These are phyloP conservation scores for Alauda arvensis DNA, from an alignment of 2,797 vertebrate genomes.

Conservation along the genomic window DNA sequence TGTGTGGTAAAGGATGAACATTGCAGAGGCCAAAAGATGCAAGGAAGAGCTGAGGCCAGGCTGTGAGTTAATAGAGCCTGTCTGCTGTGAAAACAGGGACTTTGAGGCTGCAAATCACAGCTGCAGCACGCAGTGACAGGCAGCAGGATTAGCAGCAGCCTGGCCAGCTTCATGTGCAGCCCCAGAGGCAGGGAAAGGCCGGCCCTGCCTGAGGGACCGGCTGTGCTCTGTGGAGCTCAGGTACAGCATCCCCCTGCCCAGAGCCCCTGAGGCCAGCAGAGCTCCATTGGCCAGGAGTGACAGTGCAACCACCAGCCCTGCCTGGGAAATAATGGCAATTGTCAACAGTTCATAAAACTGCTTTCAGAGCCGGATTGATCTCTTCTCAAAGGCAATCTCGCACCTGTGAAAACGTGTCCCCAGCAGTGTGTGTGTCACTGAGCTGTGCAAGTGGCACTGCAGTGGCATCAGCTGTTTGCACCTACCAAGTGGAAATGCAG, in stretches of 20 bases:
- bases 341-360: slow-evolving; percentile 53
- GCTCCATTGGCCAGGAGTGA: background rate
- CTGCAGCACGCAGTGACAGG: background rate
- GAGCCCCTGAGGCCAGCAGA: background rate
- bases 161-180: background rate
- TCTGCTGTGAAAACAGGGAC: background rate
- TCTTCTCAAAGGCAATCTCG: slow-evolving; percentile 14
- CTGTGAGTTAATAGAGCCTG: background rate
- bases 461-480: background rate
- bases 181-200: background rate
- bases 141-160: background rate
- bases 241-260: background rate
- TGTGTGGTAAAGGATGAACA: fast-evolving
- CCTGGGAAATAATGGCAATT: slow-evolving; percentile 45
- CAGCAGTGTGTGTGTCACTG: background rate
- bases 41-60: background rate
- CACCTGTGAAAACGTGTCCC: slow-evolving; percentile 31
- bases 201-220: background rate
- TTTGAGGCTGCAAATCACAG: background rate
- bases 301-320: background rate
- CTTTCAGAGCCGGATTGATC: slow-evolving; percentile 19
- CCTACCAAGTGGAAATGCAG: background rate
- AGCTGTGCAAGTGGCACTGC: background rate
- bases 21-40: background rate
- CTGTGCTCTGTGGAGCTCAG: background rate